These are phyloP conservation scores for Rhinoptilus africanus DNA, from an alignment of 2,113 vertebrate genomes.

Conservation along the genomic window DNA sequence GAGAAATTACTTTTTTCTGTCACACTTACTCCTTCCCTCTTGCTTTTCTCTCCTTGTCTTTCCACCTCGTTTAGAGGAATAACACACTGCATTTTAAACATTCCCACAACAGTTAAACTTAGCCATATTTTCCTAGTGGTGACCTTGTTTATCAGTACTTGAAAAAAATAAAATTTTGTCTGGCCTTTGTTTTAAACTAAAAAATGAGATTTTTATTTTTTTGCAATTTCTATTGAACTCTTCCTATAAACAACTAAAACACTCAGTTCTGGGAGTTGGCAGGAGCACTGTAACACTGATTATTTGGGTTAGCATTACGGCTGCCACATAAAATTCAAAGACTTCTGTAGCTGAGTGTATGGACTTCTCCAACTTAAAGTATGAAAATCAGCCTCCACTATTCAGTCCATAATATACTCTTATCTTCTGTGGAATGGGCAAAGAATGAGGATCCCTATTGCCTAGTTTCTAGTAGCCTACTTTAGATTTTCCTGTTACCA, in stretches of 20 bases:
- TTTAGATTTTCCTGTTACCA: neutral
- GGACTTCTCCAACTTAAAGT: neutral
- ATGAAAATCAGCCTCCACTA: neutral
- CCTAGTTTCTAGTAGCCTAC: neutral
- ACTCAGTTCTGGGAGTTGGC: neutral
- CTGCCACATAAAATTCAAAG: neutral
- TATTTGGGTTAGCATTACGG: neutral
- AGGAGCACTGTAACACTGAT: neutral
- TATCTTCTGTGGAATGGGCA: neutral
- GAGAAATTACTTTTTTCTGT: neutral
- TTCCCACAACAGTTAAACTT: neutral
- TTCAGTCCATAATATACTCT: neutral
- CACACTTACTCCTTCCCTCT: neutral
- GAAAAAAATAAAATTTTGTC: neutral
- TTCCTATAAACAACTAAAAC: neutral
- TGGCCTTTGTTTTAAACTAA: neutral
- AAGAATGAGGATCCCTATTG: neutral
- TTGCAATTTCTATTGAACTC: neutral
- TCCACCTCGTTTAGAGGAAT: neutral
- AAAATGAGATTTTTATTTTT: neutral
- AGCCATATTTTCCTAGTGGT: neutral
- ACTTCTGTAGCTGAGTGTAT: neutral
- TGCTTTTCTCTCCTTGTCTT: neutral
- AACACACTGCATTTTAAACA: neutral
- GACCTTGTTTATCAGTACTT: neutral